phyloP scores from a whole-genome alignment of 2,113 vertebrate genomes.

The Hippocampus zosterae region DNA sequence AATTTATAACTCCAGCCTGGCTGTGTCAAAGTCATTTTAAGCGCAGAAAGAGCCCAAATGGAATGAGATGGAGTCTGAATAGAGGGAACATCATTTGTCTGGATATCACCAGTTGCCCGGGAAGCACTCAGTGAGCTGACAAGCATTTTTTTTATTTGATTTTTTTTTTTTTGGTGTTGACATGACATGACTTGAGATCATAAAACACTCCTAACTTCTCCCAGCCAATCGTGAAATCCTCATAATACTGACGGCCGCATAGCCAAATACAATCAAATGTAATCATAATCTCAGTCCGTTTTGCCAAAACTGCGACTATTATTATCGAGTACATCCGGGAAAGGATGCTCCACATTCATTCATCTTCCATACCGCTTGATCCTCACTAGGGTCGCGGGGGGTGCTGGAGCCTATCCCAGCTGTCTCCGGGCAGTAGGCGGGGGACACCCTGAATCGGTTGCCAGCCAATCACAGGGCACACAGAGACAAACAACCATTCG shows the following conservation, averaged over 20 bases:
- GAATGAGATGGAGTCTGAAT: conserved; percentile 16
- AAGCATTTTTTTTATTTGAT: conserved; percentile 21
- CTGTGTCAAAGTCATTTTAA: conserved; percentile 18
- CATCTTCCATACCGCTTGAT: too few relatives aligned
- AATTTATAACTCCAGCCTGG: conserved; percentile 23
- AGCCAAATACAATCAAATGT: not conserved
- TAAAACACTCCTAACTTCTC: not conserved
- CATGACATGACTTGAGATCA: not conserved
- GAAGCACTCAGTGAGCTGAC: not conserved
- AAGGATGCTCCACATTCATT: too few relatives aligned
- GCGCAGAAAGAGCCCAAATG: conserved; percentile 7
- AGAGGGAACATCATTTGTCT: conserved; percentile 23
- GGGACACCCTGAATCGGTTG: too few relatives aligned
- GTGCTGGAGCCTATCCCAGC: too few relatives aligned
- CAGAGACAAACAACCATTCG: too few relatives aligned
- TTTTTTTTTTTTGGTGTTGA: conserved; percentile 8
- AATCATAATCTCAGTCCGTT: not conserved
- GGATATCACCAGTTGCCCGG: not conserved
- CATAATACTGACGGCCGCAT: not conserved
- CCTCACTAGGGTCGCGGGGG: too few relatives aligned
- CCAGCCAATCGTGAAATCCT: not conserved
- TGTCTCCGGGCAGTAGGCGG: too few relatives aligned
- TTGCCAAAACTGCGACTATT: not conserved
- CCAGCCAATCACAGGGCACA: too few relatives aligned
- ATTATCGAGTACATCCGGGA: not conserved